phyloP scores from a whole-genome alignment of 2,113 vertebrate genomes.

The Cyprinodon variegatus region DNA sequence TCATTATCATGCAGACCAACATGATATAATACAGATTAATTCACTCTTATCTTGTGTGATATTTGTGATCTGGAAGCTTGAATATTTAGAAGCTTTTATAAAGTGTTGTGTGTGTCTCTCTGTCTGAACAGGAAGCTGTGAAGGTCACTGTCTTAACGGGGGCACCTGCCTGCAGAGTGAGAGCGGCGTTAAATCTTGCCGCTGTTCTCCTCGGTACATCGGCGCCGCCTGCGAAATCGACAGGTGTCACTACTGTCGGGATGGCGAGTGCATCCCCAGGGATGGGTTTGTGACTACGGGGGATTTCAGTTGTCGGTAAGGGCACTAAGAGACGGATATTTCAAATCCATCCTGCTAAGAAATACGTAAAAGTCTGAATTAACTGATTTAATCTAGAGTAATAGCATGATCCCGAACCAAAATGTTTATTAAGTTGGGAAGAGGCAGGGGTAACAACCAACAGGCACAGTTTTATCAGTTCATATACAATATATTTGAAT shows the following conservation, averaged over 20 bases:
- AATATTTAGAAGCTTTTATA: not conserved
- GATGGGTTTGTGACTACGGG: conserved; percentile 79
- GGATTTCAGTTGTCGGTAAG: conserved; percentile 89
- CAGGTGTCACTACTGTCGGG: conserved; percentile 89
- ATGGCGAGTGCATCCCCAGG: conserved; percentile 84
- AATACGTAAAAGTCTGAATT: too few relatives aligned
- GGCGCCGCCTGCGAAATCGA: conserved; percentile 85
- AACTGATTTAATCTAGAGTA: too few relatives aligned
- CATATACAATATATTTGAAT: too few relatives aligned
- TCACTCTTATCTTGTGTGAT: not conserved
- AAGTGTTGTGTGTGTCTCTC: conserved; percentile 33
- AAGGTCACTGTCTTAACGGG: conserved; percentile 84
- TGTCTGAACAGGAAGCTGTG: conserved; percentile 83
- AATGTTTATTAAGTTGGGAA: too few relatives aligned
- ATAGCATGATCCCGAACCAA: too few relatives aligned
- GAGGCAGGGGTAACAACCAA: too few relatives aligned
- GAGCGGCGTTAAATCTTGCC: conserved; percentile 82
- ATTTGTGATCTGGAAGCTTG: not conserved
- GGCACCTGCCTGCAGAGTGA: conserved; percentile 87
- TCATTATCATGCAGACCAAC: not conserved
- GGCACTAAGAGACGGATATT: not conserved
- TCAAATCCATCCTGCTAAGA: too few relatives aligned
- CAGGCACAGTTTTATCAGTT: too few relatives aligned
- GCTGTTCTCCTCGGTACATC: conserved; percentile 84
- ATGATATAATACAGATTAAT: not conserved